Evolutionary conservation across 1,140 invertebrate species (phyloP), one percentile per base, ranked within the genome.

Genomic region (Triops cancriformis): DNA sequence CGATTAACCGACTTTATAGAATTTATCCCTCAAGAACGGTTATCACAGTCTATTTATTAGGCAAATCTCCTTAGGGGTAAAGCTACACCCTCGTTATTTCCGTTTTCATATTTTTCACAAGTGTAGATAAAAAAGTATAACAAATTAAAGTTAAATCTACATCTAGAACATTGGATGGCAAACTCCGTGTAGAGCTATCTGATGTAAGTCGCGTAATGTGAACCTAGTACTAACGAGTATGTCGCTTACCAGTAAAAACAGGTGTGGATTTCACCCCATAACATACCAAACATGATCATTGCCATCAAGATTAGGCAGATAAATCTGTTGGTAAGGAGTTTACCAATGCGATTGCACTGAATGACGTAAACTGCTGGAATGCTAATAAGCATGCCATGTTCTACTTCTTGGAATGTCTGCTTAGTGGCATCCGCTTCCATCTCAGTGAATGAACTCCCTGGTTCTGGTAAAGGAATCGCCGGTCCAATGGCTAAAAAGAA

Each of bases 201-300:
- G 31, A 37, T 37, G 31, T 37, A 37, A 37, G 31, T 37, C 7
- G 7, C 31, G 31, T 37, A 37, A 37, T 37, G 31, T 37, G 31
- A 37, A 37, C 31, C 2, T 37, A 37, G 31, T 37, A 2, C 2
- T 4, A 7, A 37, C 31, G 31, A 37, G 31, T 7, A 37, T 37
- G 31, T 37, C 31, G 31, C 51, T 64, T 64, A 74, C 77, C 77
- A 78, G 42, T 78, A 78, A 42, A 74, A 74, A 78, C n/a, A 43
- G 41, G 77, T 78, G 41, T 72, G 77, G n/a, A 41, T 42, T 28
- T 73, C 72, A 6, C 72, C 77, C 27, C 27, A 41, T 9, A 41
- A 31, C 72, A 73, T 43, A 14, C 77, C 77, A 31, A 73, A 74
- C 12, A 78, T 64, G 14, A 51, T n/a, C 77, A 78, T 78, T 14